Evolutionary conservation across 2,113 vertebrate species (phyloP).

Genomic region (Ciconia boyciana): DNA sequence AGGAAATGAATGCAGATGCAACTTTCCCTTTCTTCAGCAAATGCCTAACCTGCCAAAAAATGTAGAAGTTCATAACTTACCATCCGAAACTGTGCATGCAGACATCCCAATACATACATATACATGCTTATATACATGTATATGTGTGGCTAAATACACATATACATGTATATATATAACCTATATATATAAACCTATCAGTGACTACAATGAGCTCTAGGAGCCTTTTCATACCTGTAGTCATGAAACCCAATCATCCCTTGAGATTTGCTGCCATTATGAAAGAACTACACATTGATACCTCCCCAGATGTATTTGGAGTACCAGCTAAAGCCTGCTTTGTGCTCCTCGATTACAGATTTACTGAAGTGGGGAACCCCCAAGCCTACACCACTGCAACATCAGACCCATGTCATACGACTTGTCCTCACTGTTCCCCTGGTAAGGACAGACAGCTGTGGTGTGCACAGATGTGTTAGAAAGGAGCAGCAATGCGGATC

Average conservation of each 20-base stretch:
- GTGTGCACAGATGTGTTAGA: neutral
- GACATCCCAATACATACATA: neutral
- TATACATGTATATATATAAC: rapidly evolving
- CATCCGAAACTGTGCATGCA: neutral
- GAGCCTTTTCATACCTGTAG: neutral
- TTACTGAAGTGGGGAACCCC: neutral
- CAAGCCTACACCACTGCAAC: neutral
- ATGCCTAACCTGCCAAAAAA: constrained; percentile 52
- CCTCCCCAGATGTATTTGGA: neutral
- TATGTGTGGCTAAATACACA: neutral
- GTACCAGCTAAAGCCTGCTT: neutral
- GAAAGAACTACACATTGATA: neutral
- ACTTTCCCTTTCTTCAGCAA: constrained; percentile 60
- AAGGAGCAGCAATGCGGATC: neutral
- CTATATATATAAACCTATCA: rapidly evolving
- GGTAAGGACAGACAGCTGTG: neutral
- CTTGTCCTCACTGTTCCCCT: neutral
- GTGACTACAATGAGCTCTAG: neutral
- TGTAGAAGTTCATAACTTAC: rapidly evolving
- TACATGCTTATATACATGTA: rapidly evolving
- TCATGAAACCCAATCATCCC: rapidly evolving
- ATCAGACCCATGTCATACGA: neutral
- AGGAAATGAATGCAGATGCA: neutral
- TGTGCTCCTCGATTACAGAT: neutral
- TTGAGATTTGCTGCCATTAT: neutral